phyloP scores from a whole-genome alignment of 2,113 vertebrate species.

The Melanerpes aurifrons region DNA sequence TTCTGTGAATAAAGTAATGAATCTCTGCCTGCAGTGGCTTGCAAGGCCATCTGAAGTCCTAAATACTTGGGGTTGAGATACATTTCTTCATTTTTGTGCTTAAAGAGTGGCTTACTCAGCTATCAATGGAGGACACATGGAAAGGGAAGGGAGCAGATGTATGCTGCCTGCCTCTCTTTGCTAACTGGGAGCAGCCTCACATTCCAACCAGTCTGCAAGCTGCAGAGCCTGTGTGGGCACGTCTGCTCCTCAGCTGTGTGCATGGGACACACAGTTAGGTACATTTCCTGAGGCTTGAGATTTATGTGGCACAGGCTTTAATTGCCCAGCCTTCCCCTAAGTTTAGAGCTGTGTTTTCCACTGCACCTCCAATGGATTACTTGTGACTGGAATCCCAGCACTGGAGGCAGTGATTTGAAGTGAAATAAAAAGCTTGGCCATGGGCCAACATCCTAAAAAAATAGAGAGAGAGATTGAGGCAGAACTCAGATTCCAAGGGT shows the following conservation, averaged over 20 bases:
- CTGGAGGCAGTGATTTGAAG: background rate
- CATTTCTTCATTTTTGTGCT: background rate
- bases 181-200: rapidly evolving
- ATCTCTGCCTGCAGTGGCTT: background rate
- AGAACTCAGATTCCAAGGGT: constrained; percentile 43
- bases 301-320: background rate
- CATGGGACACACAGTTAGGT: too few relatives aligned
- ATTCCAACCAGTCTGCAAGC: background rate
- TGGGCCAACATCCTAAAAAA: background rate
- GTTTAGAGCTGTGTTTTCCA: background rate
- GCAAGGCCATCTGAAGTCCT: background rate
- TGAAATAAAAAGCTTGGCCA: background rate
- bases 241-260: background rate
- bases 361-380: background rate
- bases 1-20: background rate
- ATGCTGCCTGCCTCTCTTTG: background rate
- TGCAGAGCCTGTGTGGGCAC: background rate
- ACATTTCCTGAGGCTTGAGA: background rate
- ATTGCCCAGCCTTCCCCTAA: background rate
- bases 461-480: background rate
- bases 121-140: rapidly evolving
- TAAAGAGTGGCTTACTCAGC: background rate
- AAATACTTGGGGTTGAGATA: background rate
- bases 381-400: background rate
- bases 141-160: background rate